Base-by-base conservation (phyloP, 1,140 invertebrate species). In the Calliopsis andreniformis region DNA sequence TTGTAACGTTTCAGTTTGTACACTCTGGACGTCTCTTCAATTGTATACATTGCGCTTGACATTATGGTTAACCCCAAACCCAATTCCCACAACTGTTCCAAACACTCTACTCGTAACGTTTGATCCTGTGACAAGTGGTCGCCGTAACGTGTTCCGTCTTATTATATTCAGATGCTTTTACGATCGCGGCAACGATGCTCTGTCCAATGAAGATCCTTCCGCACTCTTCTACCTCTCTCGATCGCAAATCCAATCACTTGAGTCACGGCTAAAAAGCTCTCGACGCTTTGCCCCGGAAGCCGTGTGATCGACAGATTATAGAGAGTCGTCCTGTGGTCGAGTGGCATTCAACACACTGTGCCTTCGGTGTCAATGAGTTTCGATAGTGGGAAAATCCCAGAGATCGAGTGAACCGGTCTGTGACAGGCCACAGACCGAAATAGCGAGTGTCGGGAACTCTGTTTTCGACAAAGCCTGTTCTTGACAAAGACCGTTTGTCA, bases 231-330 rank as follows among this genome's bases (percentile, higher is more conserved):
- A 14, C 3, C 1, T 68, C 8, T 55, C 58, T 68, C 30, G 53
- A 58, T 56, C 72, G 42, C 64, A 62, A 56, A 32, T 56, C 39
- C 62, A 55, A 66, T 73, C 71, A 49, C 42, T 76, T 42, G 72
- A 58, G 18, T 59, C 25, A 32, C 63, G 30, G 63, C n/a, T 69
- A 68, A 76, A 76, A 76, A 69, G 72, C 72, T 59, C 72, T 76
- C 64, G 42, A 76, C 49, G 43, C 45, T 55, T 67, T 35, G 49
- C 32, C 18, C 35, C 23, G 30, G 30, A 73, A 45, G 30, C 35
- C 51, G 59, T 82, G 81, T 62, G 45, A 61, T 68, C 68, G 73
- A 82, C 80, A 82, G 80, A 67, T 83, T 73, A 69, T 77, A 67
- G 63, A 83, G 79, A 69, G 77, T 49, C 76, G 59, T 69, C 81